Evolutionary conservation across 2,113 vertebrate species (phyloP).

Genomic region (Eidolon helvum): DNA sequence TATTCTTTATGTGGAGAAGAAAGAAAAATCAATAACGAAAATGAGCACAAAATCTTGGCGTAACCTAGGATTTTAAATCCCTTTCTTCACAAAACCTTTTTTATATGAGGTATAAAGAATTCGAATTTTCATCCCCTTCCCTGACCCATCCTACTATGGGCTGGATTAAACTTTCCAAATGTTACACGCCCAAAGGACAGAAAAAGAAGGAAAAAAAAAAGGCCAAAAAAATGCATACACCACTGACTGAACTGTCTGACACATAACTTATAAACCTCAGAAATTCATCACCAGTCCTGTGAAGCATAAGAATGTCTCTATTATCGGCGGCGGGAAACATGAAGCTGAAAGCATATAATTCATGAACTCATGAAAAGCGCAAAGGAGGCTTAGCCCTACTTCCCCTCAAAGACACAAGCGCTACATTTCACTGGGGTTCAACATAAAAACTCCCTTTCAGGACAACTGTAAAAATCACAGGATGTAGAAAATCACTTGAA

Average conservation of each 20-base stretch:
- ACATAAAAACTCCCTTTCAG: constrained; percentile 30
- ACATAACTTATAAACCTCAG: background rate
- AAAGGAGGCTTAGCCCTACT: background rate
- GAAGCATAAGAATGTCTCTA: background rate
- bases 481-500: constrained; percentile 50
- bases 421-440: background rate
- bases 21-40: background rate
- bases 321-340: background rate
- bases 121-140: background rate
- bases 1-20: background rate
- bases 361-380: background rate
- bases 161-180: background rate
- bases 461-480: constrained; percentile 51
- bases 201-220: background rate
- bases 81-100: background rate
- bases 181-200: background rate
- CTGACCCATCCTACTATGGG: background rate
- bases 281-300: background rate
- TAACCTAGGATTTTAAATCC: background rate
- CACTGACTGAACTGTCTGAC: background rate
- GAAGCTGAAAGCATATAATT: background rate
- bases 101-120: background rate
- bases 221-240: background rate
- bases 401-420: background rate
- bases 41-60: background rate